Evolutionary conservation across 1,140 invertebrate genomes (phyloP).

Genomic region (Rhynchophorus ferrugineus): DNA sequence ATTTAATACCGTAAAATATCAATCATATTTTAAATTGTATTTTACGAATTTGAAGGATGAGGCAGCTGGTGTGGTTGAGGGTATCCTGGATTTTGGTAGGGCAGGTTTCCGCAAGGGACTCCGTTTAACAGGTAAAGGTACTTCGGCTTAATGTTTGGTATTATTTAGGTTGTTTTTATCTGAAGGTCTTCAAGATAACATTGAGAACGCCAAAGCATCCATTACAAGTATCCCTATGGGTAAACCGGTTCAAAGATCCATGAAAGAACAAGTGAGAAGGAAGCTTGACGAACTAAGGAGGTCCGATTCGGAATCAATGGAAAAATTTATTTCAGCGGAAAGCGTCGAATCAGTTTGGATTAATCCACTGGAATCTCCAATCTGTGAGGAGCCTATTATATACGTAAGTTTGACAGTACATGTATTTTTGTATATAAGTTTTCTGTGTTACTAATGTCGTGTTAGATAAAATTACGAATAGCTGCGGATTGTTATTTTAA

Average conservation of each 20-base stretch:
- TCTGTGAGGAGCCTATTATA: conserved; percentile 30
- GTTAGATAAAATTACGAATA: no score
- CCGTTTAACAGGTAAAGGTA: conserved; percentile 43
- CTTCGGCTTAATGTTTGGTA: not conserved
- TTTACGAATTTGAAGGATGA: conserved; percentile 46
- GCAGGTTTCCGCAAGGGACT: conserved; percentile 50
- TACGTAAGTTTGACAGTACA: conserved; percentile 33
- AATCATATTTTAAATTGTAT: no score
- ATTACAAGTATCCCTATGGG: conserved; percentile 2
- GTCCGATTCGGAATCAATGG: conserved; percentile 13
- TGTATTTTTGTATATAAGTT: no score
- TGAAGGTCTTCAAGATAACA: conserved; percentile 45
- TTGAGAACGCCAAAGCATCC: conserved; percentile 30
- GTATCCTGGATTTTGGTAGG: conserved; percentile 49
- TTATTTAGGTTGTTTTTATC: not conserved
- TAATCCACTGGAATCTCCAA: conserved; percentile 32
- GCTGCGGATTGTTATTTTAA: no score
- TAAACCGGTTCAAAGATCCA: conserved; percentile 4
- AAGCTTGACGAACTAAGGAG: conserved; percentile 15
- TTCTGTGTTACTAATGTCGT: no score
- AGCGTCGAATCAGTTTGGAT: conserved; percentile 31
- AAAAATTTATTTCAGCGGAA: conserved; percentile 16
- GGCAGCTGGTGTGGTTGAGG: conserved; percentile 52
- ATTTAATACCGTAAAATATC: no score
- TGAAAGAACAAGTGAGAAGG: conserved; percentile 10